These are phyloP conservation scores for Eptesicus fuscus DNA, from an alignment of 2,113 vertebrate genomes.

Conservation along the genomic window DNA sequence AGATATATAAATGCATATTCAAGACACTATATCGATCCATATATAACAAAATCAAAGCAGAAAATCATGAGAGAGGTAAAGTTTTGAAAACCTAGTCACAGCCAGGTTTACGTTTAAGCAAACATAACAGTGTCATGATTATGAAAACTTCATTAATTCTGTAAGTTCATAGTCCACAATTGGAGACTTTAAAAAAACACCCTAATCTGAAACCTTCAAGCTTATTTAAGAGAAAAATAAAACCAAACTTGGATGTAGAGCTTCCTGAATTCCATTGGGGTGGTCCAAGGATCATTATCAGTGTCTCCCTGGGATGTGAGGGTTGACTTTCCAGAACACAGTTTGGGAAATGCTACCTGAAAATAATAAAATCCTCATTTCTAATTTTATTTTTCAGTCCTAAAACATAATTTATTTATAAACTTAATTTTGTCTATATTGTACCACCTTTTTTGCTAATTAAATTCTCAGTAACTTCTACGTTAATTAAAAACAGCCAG, in stretches of 20 bases:
- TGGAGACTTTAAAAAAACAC: not conserved
- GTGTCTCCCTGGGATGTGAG: not conserved
- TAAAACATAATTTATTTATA: constrained; percentile 24
- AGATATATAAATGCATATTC: not conserved
- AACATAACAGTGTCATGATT: not conserved
- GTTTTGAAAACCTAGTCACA: not conserved
- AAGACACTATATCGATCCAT: not conserved
- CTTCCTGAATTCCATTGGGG: not conserved
- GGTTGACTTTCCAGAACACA: not conserved
- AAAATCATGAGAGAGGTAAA: not conserved
- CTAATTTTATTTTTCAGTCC: constrained; percentile 36
- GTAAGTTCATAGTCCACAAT: not conserved
- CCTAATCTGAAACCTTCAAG: not conserved
- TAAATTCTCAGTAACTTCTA: not conserved
- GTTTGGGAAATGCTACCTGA: constrained; percentile 23
- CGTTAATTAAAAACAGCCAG: constrained; percentile 2
- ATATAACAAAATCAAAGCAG: not conserved
- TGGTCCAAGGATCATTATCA: not conserved
- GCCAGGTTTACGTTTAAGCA: not conserved
- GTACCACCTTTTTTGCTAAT: not conserved
- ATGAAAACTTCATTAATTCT: not conserved
- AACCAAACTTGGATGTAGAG: not conserved
- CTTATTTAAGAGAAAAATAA: not conserved
- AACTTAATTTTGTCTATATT: constrained; percentile 43
- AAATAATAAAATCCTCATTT: not conserved